Evolutionary conservation across 2,113 vertebrate genomes (phyloP).

Genomic region (Crotalus tigris): DNA sequence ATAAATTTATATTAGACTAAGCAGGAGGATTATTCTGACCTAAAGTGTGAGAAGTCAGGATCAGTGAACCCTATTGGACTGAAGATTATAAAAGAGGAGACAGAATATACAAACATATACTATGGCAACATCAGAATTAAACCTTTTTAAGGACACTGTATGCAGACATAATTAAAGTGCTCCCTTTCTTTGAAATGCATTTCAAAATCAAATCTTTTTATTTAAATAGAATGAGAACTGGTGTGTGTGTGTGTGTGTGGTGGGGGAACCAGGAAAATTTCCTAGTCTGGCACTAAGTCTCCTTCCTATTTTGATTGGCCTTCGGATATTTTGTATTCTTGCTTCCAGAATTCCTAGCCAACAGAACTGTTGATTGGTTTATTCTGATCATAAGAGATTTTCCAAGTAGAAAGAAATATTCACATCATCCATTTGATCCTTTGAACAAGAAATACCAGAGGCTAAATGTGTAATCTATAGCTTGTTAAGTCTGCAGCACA

Average conservation of each 20-base stretch:
- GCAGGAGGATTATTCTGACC: not conserved
- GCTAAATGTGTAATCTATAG: not conserved
- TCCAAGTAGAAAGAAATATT: not conserved
- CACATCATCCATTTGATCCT: not conserved
- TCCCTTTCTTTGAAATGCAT: not conserved
- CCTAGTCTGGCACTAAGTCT: not conserved
- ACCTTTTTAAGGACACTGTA: not conserved
- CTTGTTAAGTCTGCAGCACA: not conserved
- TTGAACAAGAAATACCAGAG: not conserved
- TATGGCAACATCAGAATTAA: not conserved
- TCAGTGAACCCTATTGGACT: no score
- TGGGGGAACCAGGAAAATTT: not conserved
- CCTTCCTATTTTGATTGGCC: not conserved
- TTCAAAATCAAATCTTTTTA: not conserved
- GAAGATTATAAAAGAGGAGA: not conserved
- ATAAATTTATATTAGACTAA: not conserved
- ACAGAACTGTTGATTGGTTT: not conserved
- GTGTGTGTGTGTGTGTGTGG: not conserved
- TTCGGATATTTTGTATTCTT: not conserved
- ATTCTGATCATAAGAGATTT: not conserved
- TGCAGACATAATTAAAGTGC: not conserved
- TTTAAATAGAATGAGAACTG: not conserved
- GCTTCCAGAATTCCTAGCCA: not conserved
- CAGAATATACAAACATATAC: not conserved
- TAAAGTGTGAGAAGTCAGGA: not conserved